A percentile compares a stretch with the other conserved stretches of the same genome.
These are phyloP conservation scores for Dermatemys mawii DNA, from an alignment of 2,113 vertebrate genomes.

Conservation along the genomic window DNA sequence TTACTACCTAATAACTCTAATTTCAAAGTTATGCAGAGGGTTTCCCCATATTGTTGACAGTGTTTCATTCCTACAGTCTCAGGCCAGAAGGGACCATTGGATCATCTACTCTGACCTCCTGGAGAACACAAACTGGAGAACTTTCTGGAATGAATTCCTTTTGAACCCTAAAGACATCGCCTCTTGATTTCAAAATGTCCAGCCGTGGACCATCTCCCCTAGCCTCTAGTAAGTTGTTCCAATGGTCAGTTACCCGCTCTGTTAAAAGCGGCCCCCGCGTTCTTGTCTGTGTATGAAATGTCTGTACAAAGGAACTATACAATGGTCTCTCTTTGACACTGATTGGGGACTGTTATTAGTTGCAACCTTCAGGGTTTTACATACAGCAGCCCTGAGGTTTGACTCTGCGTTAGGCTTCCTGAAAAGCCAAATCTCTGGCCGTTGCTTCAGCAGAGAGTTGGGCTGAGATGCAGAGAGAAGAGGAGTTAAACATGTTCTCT, in stretches of 20 bases:
- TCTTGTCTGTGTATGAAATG: background rate
- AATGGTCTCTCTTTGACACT: background rate
- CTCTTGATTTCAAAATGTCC: background rate
- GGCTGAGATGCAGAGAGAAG: background rate
- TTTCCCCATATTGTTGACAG: background rate
- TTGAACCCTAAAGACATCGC: background rate
- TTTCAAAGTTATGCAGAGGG: background rate
- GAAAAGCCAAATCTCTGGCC: background rate
- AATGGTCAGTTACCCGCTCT: background rate
- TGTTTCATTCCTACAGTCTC: background rate
- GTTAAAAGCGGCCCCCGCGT: background rate
- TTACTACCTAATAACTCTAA: background rate
- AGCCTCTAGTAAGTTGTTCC: background rate
- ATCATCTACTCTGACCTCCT: background rate
- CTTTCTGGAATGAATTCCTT: background rate
- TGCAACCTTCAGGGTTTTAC: background rate
- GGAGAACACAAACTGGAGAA: background rate
- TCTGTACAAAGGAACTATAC: background rate
- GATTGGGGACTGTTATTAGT: background rate
- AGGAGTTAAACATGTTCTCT: background rate
- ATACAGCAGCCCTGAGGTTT: background rate
- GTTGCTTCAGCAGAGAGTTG: background rate
- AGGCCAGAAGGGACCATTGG: background rate
- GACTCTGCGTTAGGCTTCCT: background rate
- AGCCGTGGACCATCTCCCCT: background rate